These are phyloP conservation scores for Boloria selene DNA, from an alignment of 2,888 invertebrate species.

Conservation along the genomic window DNA sequence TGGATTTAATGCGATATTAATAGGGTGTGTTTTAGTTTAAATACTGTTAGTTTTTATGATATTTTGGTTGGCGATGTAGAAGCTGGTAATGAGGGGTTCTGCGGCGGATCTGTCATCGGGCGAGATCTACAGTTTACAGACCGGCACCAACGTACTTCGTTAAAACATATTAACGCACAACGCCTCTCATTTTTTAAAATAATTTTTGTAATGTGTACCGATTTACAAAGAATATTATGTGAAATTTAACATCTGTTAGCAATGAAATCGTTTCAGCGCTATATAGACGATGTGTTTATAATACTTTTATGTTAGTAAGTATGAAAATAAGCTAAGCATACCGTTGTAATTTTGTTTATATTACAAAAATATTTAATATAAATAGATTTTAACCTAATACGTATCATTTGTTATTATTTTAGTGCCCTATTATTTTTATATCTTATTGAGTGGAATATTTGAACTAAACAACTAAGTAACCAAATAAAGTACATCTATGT, in stretches of 20 bases:
- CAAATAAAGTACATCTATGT: too few species aligned
- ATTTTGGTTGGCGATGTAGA: slow-evolving; percentile 64
- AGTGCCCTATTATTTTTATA: too few species aligned
- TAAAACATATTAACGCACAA: slow-evolving; percentile 59
- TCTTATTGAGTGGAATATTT: too few species aligned
- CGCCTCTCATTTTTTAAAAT: slow-evolving; percentile 43
- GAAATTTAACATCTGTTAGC: slow-evolving; percentile 38
- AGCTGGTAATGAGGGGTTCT: slow-evolving; percentile 71
- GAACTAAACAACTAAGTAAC: too few species aligned
- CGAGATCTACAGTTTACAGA: slow-evolving; percentile 65
- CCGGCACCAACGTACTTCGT: slow-evolving; percentile 56
- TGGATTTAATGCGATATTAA: slow-evolving; percentile 30
- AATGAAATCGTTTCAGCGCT: slow-evolving; percentile 37
- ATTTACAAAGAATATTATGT: slow-evolving; percentile 40
- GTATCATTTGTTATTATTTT: neutral
- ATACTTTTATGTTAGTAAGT: slow-evolving; percentile 36
- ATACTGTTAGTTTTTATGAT: slow-evolving; percentile 57
- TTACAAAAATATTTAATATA: slow-evolving; percentile 4
- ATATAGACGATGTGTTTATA: slow-evolving; percentile 31
- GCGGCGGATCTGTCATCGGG: slow-evolving; percentile 69
- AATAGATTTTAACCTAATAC: neutral
- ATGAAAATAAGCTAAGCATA: slow-evolving; percentile 32
- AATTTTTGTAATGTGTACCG: slow-evolving; percentile 36
- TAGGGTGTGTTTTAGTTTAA: slow-evolving; percentile 51
- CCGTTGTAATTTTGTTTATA: slow-evolving; percentile 16